Conservation (phyloP, 2,888 invertebrate genomes). For the Sepiola atlantica region DNA sequence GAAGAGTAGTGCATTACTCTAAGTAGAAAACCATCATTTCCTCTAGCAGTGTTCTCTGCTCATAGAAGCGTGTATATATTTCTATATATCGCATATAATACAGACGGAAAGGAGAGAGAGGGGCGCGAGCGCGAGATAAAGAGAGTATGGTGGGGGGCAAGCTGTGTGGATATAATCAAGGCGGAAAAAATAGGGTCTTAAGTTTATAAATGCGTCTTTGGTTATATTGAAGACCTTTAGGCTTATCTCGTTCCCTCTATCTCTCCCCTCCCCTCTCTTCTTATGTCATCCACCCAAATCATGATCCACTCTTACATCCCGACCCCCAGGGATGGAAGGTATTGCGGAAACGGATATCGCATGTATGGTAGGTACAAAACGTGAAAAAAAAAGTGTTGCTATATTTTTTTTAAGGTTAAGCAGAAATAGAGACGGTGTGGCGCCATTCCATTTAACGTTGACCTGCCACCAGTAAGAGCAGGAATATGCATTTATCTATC, state of each 20-base stretch:
- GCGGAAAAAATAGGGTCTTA: not conserved
- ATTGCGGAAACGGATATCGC: constrained; percentile 19
- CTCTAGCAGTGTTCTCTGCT: no score
- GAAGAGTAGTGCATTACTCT: no score
- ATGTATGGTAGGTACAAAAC: not conserved
- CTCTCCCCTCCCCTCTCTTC: not conserved
- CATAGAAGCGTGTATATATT: no score
- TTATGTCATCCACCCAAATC: not conserved
- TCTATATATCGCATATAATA: not conserved
- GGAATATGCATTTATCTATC: not conserved
- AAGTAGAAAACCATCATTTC: no score
- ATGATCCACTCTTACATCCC: not conserved
- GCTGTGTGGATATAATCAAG: not conserved
- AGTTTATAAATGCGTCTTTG: not conserved
- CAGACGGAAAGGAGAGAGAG: not conserved
- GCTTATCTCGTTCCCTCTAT: not conserved
- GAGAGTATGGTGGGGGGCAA: no score
- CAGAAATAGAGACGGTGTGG: not conserved
- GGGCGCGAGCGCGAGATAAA: not conserved
- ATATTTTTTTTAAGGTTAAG: constrained; percentile 32
- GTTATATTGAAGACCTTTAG: not conserved
- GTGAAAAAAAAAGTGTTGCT: not conserved
- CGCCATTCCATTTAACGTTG: not conserved
- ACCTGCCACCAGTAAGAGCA: not conserved
- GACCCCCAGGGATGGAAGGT: constrained; percentile 8